phyloP scores from a whole-genome alignment of 2,888 invertebrate genomes.

The Rotaria magnacalcarata region DNA sequence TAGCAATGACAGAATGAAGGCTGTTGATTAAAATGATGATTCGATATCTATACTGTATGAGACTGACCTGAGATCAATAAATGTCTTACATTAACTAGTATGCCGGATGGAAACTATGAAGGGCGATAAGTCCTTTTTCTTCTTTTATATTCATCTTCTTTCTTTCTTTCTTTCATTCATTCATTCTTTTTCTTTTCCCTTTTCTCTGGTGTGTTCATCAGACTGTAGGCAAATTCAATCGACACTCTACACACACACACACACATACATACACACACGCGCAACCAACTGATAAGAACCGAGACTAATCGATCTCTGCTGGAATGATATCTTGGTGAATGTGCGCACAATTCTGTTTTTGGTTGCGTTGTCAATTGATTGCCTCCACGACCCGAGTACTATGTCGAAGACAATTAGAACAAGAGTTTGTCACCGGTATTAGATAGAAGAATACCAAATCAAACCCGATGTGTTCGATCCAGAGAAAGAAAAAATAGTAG shows the following conservation, averaged over 20 bases:
- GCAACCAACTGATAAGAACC: not conserved
- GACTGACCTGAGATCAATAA: slow-evolving; percentile 20
- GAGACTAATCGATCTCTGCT: slow-evolving; percentile 10
- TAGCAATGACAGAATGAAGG: not conserved
- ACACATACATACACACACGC: not conserved
- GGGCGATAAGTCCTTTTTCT: not conserved
- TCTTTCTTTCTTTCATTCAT: not conserved
- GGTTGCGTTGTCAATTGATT: not conserved
- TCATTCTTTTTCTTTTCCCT: not conserved
- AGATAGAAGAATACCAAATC: slow-evolving; percentile 5
- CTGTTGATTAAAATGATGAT: not conserved
- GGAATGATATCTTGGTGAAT: slow-evolving; percentile 7
- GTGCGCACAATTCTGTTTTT: not conserved
- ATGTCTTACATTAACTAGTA: not conserved
- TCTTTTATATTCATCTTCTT: not conserved
- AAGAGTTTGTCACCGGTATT: slow-evolving; percentile 3
- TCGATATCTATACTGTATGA: not conserved
- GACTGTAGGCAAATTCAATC: slow-evolving; percentile 36
- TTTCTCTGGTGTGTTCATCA: slow-evolving; percentile 35
- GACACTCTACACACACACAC: not conserved
- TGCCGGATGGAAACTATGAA: slow-evolving; percentile 1
- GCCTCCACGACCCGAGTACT: not conserved
- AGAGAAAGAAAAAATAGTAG: slow-evolving; percentile 14
- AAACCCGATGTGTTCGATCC: slow-evolving; percentile 13
- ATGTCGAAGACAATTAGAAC: slow-evolving; percentile 26